These are phyloP conservation scores for Hirtodrosophila cameraria DNA, from an alignment of 2,888 invertebrate genomes.

Conservation along the genomic window DNA sequence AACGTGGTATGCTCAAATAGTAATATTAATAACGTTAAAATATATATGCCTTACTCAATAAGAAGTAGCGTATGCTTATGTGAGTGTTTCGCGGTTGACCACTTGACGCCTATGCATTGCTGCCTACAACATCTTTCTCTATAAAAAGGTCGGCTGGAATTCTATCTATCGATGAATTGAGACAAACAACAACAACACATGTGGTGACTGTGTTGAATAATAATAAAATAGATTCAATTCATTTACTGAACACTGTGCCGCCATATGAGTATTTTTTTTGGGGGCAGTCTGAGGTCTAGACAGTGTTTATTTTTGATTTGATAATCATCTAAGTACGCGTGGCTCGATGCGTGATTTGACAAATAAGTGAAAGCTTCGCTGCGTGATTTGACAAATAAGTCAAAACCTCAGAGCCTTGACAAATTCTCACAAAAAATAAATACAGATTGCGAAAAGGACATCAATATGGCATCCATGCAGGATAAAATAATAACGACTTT, in stretches of 20 bases:
- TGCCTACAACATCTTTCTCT: slow-evolving; percentile 2
- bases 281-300: slow-evolving; percentile 44
- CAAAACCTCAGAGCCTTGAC: no score
- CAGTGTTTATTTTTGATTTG: slow-evolving; percentile 31
- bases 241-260: slow-evolving; percentile 39
- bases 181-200: slow-evolving; percentile 9
- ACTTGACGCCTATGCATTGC: slow-evolving; percentile 15
- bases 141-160: slow-evolving; percentile 16
- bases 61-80: no score
- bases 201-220: slow-evolving; percentile 23
- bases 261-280: slow-evolving; percentile 24
- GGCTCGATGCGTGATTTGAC: slow-evolving; percentile 16
- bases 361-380: no score
- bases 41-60: no score
- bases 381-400: no score
- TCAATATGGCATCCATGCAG: no score
- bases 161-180: slow-evolving; percentile 26
- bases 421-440: no score
- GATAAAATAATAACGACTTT: no score
- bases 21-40: no score
- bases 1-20: no score
- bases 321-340: slow-evolving; percentile 40
- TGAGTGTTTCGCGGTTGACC: slow-evolving; percentile 13
- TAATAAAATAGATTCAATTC: slow-evolving; percentile 47
- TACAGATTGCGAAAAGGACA: no score